Percentiles rank a stretch among this genome's conserved stretches.
Conservation (phyloP, 1,140 invertebrate genomes). For the Zeugodacus cucurbitae region DNA sequence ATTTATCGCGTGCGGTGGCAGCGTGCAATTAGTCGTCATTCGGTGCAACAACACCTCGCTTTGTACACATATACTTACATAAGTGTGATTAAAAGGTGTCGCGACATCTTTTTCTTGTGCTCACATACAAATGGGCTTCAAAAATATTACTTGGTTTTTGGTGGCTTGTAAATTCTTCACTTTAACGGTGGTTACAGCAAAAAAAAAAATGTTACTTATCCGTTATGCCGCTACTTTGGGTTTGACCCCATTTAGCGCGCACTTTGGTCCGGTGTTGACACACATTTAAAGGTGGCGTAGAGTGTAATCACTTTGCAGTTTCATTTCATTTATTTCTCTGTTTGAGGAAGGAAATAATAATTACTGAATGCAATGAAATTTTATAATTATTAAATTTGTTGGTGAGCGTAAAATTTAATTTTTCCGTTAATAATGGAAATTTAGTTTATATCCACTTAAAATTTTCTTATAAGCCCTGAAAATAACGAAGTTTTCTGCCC, state of each 20-base stretch:
- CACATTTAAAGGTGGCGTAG: neutral
- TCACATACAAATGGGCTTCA: neutral
- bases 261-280: neutral
- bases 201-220: neutral
- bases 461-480: too few species aligned
- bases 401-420: too few species aligned
- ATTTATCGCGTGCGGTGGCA: neutral
- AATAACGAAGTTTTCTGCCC: too few species aligned
- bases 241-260: neutral
- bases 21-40: neutral
- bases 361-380: too few species aligned
- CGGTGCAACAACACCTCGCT: neutral
- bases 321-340: too few species aligned
- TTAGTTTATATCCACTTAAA: too few species aligned
- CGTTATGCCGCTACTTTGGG: neutral
- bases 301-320: neutral
- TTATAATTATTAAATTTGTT: too few species aligned
- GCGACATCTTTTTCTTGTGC: neutral
- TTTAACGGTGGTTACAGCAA: neutral
- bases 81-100: conserved; percentile 11
- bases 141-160: neutral
- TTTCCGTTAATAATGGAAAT: too few species aligned
- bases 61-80: neutral
- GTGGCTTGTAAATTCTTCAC: neutral
- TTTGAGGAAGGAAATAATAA: too few species aligned